Evolutionary conservation across 2,113 vertebrate species (phyloP).

Genomic region (Struthio camelus): DNA sequence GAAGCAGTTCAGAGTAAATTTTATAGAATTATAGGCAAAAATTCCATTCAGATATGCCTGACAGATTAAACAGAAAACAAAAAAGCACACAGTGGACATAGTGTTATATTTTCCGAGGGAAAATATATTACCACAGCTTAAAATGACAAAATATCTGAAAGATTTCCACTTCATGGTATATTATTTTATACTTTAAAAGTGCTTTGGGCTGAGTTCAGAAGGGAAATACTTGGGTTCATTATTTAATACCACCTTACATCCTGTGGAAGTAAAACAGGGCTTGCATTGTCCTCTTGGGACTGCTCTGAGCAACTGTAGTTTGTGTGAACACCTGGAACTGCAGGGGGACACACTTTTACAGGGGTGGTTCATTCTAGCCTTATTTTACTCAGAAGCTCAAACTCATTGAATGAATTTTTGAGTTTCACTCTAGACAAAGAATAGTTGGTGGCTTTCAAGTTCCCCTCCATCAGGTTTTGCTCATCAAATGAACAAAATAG

Average conservation of each 20-base stretch:
- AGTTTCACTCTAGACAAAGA: background rate
- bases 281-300: slow-evolving; percentile 30
- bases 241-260: slow-evolving; percentile 30
- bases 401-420: background rate
- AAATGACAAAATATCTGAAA: slow-evolving; percentile 62
- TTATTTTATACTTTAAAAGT: slow-evolving; percentile 55
- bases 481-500: background rate
- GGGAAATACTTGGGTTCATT: slow-evolving; percentile 34
- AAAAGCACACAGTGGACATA: background rate
- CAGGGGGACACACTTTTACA: background rate
- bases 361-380: background rate
- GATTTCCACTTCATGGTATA: slow-evolving; percentile 63
- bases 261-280: slow-evolving; percentile 11
- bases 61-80: slow-evolving; percentile 68
- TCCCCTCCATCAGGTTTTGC: background rate
- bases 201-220: slow-evolving; percentile 49
- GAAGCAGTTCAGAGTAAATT: slow-evolving; percentile 46
- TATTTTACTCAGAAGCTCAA: background rate
- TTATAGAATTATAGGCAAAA: slow-evolving; percentile 61
- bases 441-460: background rate
- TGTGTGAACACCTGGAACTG: background rate
- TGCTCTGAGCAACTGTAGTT: background rate
- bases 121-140: slow-evolving; percentile 53
- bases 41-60: slow-evolving; percentile 67
- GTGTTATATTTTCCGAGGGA: slow-evolving; percentile 34